phyloP scores from a whole-genome alignment of 2,797 vertebrate species.

The Diplodus puntazzo region DNA sequence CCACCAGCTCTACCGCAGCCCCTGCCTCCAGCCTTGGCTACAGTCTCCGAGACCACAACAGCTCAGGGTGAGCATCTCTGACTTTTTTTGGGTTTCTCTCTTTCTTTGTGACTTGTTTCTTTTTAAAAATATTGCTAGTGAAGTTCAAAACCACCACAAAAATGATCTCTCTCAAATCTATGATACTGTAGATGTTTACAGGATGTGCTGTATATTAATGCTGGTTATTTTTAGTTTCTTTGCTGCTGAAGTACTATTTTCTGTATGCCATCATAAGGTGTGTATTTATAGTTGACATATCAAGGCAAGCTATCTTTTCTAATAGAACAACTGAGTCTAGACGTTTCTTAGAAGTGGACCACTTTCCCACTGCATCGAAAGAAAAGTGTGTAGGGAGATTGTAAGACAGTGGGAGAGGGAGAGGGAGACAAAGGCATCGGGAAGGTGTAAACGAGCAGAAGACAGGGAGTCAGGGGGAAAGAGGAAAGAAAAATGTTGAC shows the following conservation, averaged over 20 bases:
- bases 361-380: neutral
- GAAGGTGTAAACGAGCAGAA: conserved; percentile 11
- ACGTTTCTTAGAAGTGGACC: conserved; percentile 15
- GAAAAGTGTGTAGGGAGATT: conserved; percentile 5
- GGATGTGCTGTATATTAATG: conserved; percentile 42
- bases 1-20: conserved; percentile 65
- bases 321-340: conserved; percentile 38
- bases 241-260: conserved; percentile 30
- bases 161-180: neutral
- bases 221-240: conserved; percentile 56
- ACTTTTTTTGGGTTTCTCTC: neutral
- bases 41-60: conserved; percentile 77
- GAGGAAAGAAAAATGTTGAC: neutral
- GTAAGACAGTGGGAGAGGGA: neutral
- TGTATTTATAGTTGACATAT: conserved; percentile 64
- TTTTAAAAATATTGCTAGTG: neutral
- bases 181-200: conserved; percentile 24
- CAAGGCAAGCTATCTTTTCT: conserved; percentile 46
- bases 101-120: neutral
- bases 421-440: conserved; percentile 5
- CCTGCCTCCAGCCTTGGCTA: conserved; percentile 62
- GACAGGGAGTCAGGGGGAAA: neutral
- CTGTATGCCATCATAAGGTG: conserved; percentile 8
- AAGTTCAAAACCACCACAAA: neutral
- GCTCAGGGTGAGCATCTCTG: conserved; percentile 87